Conservation (phyloP, 1,140 invertebrate genomes). For the Bradynema listronoti region DNA sequence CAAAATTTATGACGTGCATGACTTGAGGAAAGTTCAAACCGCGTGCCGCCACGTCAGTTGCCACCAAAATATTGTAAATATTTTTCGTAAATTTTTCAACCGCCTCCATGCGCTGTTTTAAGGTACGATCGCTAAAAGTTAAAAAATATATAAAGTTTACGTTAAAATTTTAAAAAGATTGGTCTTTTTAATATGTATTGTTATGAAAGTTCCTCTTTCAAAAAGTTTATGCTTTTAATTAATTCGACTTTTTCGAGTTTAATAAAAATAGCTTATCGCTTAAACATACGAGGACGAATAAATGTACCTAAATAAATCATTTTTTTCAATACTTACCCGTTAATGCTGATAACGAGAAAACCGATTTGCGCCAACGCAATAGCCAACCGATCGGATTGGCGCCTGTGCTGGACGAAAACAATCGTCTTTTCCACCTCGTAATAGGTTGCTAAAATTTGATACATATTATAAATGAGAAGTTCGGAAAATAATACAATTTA, state of each 20-base stretch:
- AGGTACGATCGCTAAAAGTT: constrained; percentile 23
- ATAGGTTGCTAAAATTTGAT: constrained; percentile 4
- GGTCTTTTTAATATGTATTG: background rate
- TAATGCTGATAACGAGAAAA: constrained; percentile 1
- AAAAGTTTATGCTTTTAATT: too few relatives aligned
- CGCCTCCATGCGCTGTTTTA: constrained; percentile 20
- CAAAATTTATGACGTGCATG: constrained; percentile 27
- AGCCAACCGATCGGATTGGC: constrained; percentile 19
- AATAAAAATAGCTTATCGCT: too few relatives aligned
- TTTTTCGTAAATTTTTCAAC: constrained; percentile 11
- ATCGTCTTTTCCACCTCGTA: constrained; percentile 25
- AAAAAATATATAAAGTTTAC: background rate
- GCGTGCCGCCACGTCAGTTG: constrained; percentile 26
- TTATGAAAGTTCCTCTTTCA: background rate
- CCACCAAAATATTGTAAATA: constrained; percentile 23
- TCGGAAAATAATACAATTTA: background rate
- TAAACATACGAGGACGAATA: too few relatives aligned
- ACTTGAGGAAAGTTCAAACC: constrained; percentile 28
- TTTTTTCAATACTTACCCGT: constrained; percentile 1
- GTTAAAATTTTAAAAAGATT: too few relatives aligned
- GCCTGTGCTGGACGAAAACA: constrained; percentile 15
- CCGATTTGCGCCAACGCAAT: constrained; percentile 5
- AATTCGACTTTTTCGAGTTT: too few relatives aligned
- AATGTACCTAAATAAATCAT: background rate
- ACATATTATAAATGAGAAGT: background rate